Evolutionary conservation across 2,113 vertebrate genomes (phyloP).

Genomic region (Myanophis thanlyinensis): DNA sequence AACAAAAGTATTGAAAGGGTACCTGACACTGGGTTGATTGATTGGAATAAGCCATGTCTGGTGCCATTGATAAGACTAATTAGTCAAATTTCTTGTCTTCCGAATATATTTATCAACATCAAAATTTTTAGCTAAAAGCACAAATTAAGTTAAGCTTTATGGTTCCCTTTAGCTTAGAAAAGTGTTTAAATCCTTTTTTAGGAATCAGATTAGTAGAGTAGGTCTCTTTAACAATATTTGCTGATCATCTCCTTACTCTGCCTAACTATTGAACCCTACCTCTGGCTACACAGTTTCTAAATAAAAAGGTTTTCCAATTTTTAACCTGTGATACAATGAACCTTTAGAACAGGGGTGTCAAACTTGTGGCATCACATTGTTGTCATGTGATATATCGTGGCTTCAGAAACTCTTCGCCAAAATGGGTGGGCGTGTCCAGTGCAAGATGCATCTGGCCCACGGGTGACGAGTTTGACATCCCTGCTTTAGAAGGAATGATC

Average conservation of each 20-base stretch:
- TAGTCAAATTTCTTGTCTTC: neutral
- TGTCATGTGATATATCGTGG: too few species aligned
- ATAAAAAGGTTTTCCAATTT: neutral
- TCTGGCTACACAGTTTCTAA: neutral
- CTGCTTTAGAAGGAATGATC: too few species aligned
- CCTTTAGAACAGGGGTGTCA: neutral
- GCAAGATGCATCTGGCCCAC: too few species aligned
- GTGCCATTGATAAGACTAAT: neutral
- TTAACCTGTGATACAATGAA: neutral
- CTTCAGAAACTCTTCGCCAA: too few species aligned
- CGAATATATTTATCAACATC: neutral
- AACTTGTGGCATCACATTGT: too few species aligned
- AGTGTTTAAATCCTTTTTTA: neutral
- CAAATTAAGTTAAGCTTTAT: neutral
- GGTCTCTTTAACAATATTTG: neutral
- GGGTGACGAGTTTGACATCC: too few species aligned
- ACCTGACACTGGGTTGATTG: neutral
- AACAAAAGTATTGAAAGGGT: neutral
- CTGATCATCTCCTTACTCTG: neutral
- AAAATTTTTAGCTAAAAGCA: neutral
- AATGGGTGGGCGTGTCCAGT: too few species aligned
- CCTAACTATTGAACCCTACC: neutral
- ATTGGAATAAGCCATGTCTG: neutral
- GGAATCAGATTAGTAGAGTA: neutral
- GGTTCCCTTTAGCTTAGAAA: neutral